phyloP scores from a whole-genome alignment of 1,140 invertebrate genomes.

The Onthophagus taurus region DNA sequence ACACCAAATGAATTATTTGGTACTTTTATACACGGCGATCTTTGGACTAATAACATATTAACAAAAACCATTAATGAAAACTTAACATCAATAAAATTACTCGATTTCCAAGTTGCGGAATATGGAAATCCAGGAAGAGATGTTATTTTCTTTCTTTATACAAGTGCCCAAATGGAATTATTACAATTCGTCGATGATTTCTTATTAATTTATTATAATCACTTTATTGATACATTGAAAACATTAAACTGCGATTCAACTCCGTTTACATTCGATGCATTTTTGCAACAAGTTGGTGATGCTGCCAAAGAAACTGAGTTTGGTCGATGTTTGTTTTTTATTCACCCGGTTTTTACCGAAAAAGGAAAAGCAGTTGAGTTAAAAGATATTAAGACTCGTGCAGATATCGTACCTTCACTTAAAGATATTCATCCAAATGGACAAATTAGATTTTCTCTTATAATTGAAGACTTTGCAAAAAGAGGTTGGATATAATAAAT shows the following conservation, averaged over 20 bases:
- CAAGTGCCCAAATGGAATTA: conserved; percentile 38
- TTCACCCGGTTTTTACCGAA: not conserved
- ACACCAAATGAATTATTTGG: conserved; percentile 36
- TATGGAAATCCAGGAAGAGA: conserved; percentile 43
- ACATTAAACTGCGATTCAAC: conserved; percentile 17
- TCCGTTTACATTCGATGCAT: not conserved
- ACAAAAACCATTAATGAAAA: conserved; percentile 35
- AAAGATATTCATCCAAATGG: not conserved
- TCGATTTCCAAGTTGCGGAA: conserved; percentile 50
- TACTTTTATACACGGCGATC: conserved; percentile 45
- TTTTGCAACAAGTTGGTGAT: not conserved
- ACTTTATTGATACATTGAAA: conserved; percentile 33
- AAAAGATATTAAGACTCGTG: not conserved
- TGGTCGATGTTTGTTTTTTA: not conserved
- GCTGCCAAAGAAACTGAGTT: conserved; percentile 3
- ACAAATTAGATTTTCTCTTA: not conserved
- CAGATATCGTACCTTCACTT: not conserved
- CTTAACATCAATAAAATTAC: conserved; percentile 42
- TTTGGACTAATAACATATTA: conserved; percentile 53
- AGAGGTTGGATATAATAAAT: conserved; percentile 1
- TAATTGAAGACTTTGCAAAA: conserved; percentile 6
- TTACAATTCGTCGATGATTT: conserved; percentile 35
- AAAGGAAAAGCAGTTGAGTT: not conserved
- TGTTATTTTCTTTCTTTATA: conserved; percentile 45
- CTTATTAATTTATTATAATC: conserved; percentile 42